Conservation (phyloP, 2,888 invertebrate genomes). For the Hypolimnas misippus region DNA sequence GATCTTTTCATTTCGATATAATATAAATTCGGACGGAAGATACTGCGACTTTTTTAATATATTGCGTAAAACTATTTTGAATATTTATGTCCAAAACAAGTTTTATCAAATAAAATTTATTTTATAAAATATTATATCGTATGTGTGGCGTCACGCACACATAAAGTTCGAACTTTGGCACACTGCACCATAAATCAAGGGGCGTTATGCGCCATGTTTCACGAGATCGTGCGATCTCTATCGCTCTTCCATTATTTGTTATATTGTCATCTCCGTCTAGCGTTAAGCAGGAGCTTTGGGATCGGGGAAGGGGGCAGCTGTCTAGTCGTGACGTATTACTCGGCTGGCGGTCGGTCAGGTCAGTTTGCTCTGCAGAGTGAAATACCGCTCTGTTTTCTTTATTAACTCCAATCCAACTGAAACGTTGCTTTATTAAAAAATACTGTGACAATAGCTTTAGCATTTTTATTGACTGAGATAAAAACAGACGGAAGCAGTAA, state of each 20-base stretch:
- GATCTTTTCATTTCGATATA: conserved; percentile 39
- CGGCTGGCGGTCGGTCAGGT: conserved; percentile 72
- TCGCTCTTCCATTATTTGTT: conserved; percentile 63
- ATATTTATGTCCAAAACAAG: conserved; percentile 33
- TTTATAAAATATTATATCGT: conserved; percentile 41
- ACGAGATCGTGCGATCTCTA: conserved; percentile 72
- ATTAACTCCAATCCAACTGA: conserved; percentile 46
- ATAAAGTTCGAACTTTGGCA: conserved; percentile 81
- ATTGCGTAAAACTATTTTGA: conserved; percentile 28
- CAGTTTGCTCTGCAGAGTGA: conserved; percentile 60
- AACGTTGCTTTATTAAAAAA: conserved; percentile 39
- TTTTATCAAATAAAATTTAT: conserved; percentile 39
- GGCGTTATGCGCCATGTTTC: conserved; percentile 85
- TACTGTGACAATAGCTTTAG: conserved; percentile 38
- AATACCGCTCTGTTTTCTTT: conserved; percentile 53
- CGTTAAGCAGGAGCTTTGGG: conserved; percentile 69
- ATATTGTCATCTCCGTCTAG: conserved; percentile 68
- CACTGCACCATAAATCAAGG: conserved; percentile 82
- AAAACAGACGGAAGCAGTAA: conserved; percentile 55
- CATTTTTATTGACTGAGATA: conserved; percentile 36
- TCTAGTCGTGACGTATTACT: conserved; percentile 83
- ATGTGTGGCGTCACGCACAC: conserved; percentile 68
- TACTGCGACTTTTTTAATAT: conserved; percentile 16
- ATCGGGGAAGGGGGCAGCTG: conserved; percentile 74
- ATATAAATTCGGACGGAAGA: conserved; percentile 23